These are phyloP conservation scores for Lagopus muta DNA, from an alignment of 2,113 vertebrate genomes.

Conservation along the genomic window DNA sequence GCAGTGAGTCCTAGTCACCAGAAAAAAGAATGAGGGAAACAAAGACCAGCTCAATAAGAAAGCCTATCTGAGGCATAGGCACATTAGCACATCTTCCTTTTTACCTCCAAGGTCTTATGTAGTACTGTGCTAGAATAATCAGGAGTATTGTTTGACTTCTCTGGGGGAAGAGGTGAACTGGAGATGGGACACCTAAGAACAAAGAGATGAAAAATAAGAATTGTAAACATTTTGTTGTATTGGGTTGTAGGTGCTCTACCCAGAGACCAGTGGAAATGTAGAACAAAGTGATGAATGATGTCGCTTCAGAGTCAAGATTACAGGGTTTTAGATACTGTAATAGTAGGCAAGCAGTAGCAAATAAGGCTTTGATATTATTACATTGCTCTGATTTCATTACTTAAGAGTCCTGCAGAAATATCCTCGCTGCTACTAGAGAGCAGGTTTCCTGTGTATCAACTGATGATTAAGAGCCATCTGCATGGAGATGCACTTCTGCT, in stretches of 20 bases:
- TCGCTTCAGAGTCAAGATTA: neutral
- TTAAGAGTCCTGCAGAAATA: neutral
- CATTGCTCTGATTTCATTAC: neutral
- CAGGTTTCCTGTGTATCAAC: neutral
- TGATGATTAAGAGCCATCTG: neutral
- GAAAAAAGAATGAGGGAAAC: neutral
- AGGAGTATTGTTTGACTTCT: neutral
- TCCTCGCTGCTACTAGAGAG: neutral
- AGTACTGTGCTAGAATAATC: neutral
- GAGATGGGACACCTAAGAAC: neutral
- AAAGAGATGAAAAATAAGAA: neutral
- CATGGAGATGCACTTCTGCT: neutral
- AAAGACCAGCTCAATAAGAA: neutral
- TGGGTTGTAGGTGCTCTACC: neutral
- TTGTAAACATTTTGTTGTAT: neutral
- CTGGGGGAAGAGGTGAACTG: neutral
- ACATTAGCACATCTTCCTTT: neutral
- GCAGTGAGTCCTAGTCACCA: neutral
- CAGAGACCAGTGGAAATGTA: neutral
- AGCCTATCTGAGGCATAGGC: neutral
- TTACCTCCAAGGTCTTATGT: neutral
- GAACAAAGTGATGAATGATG: neutral
- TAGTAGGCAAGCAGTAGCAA: neutral
- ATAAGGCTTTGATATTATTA: neutral
- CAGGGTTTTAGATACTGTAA: neutral